These are phyloP conservation scores for Acanthococcus lagerstroemiae DNA, from an alignment of 2,888 invertebrate species.

Conservation along the genomic window DNA sequence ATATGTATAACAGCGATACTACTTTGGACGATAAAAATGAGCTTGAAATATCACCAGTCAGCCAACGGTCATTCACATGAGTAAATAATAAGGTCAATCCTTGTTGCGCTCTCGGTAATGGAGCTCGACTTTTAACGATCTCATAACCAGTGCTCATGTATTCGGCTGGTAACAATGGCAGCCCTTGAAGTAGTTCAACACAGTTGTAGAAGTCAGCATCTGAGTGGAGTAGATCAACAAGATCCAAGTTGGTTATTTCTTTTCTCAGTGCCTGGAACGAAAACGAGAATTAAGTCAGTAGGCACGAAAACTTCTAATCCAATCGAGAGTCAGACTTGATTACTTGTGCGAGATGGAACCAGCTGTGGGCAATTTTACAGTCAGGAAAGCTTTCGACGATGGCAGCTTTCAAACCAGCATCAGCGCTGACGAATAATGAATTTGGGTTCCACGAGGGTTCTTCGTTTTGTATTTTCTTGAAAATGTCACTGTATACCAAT, in stretches of 20 bases:
- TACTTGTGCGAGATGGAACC: conserved; percentile 22
- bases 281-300: too few relatives aligned
- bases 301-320: background rate
- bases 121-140: background rate
- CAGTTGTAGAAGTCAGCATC: conserved; percentile 4
- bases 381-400: background rate
- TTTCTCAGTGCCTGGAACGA: conserved; percentile 12
- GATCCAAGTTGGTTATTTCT: conserved; percentile 9
- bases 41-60: background rate
- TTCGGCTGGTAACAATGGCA: conserved; percentile 9
- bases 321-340: background rate
- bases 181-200: conserved; percentile 1
- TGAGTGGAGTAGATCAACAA: background rate
- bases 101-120: background rate
- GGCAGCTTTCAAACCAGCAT: background rate
- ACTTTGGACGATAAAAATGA: background rate
- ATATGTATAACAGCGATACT: background rate
- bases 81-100: background rate
- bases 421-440: background rate
- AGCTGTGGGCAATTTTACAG: background rate
- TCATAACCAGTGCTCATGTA: background rate
- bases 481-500: background rate
- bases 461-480: conserved; percentile 11
- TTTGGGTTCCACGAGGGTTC: conserved; percentile 15
- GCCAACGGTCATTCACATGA: background rate